Base-by-base conservation (phyloP, 2,888 invertebrate species). In the Marronus borbonicus region DNA sequence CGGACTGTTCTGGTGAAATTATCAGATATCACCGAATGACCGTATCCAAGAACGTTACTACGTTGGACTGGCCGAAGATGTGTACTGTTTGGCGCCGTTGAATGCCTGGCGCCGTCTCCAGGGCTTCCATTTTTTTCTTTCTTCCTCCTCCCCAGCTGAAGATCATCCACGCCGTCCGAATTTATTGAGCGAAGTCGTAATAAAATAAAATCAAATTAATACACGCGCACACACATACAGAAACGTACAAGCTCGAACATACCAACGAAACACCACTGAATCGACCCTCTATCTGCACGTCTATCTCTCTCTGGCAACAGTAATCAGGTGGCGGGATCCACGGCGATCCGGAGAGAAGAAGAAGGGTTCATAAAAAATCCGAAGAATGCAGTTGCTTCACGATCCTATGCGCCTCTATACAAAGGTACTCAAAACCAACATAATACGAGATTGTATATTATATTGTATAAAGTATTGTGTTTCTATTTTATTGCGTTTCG, bases 181-280 rank as follows among this genome's bases (percentile, higher is more conserved):
- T 88, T 88, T 88, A 88, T 88, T 83, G 86, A 85, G 84, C 84
- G 83, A 84, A 85, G 87, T 87, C 87, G 86, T 85, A 88, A 87
- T 87, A 87, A 87, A 87, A 86, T 87, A 85, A 87, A 87, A 87
- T 87, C 87, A 86, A 88, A 88, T 88, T 88, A 88, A 88, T 87
- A 87, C 86, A 82, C 78, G 44, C 69, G 24, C 58, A 75, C 78
- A 58, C 69, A 28, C 58, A 75, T 2, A 55, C 8, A 39, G 55
- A 55, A 7, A 12, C 55, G 17, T 55, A 55, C 55, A 55, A n/a
- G n/a, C 55, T n/a, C 55, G 55, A 55, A 55, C 44, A 44, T 44
- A 44, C 12, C 44, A 12, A 2, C 8, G 44, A 14, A 55, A 55
- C 55, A 20, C 20, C 55, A 55, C 55, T 12, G 60, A 60, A 24